Percentiles rank a stretch among this genome's conserved stretches.
Conservation (phyloP, 2,888 invertebrate genomes). For the Trichopoda pennipes region DNA sequence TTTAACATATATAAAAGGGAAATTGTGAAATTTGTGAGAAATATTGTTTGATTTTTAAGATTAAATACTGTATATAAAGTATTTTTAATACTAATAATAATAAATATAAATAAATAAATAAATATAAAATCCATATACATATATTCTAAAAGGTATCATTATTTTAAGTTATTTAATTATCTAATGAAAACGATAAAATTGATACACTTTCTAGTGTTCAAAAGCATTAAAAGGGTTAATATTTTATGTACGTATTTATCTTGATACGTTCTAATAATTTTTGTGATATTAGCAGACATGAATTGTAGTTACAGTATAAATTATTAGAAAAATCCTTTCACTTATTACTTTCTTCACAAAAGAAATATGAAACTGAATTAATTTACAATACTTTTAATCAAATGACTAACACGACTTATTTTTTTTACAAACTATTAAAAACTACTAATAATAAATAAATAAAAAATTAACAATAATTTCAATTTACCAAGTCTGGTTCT, state of each 20-base stretch:
- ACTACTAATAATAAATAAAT: constrained; percentile 4
- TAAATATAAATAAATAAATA: too few species aligned
- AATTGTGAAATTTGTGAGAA: too few species aligned
- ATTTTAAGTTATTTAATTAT: too few species aligned
- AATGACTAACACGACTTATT: constrained; percentile 30
- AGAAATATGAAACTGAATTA: constrained; percentile 1
- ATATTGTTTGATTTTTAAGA: too few species aligned
- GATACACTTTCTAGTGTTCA: too few species aligned
- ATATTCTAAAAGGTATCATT: too few species aligned
- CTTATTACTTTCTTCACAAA: constrained; percentile 21
- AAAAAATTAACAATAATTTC: constrained; percentile 25
- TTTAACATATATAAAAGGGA: too few species aligned
- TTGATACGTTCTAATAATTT: constrained; percentile 48
- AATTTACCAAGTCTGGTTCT: constrained; percentile 46
- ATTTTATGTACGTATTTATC: background rate
- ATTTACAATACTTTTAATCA: constrained; percentile 12
- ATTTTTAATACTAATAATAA: too few species aligned
- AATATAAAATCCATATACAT: too few species aligned
- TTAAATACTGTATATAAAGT: too few species aligned
- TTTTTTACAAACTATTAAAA: constrained; percentile 6
- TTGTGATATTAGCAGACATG: constrained; percentile 15
- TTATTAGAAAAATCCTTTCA: constrained; percentile 39
- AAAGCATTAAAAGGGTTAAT: constrained; percentile 24
- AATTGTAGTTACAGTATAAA: background rate
- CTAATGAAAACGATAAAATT: too few species aligned